These are phyloP conservation scores for Synergus japonicus DNA, from an alignment of 2,888 invertebrate species.

Conservation along the genomic window DNA sequence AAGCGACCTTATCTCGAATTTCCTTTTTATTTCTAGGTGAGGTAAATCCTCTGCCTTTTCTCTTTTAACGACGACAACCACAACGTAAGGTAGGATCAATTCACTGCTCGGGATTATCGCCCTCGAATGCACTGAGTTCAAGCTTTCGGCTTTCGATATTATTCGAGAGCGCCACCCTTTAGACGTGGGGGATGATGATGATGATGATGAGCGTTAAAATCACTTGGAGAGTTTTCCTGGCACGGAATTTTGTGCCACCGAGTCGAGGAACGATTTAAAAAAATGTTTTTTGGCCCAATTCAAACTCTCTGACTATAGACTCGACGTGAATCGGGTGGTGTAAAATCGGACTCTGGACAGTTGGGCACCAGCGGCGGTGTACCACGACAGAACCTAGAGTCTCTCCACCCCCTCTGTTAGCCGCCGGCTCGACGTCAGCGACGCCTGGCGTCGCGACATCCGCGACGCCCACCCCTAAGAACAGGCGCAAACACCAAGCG, in stretches of 20 bases:
- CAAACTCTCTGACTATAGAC: not conserved
- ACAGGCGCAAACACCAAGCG: slow-evolving; percentile 17
- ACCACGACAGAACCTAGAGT: slow-evolving; percentile 27
- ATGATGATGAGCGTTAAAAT: not conserved
- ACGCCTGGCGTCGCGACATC: slow-evolving; percentile 42
- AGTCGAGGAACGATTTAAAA: not conserved
- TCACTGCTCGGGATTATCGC: slow-evolving; percentile 28
- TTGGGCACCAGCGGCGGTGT: not conserved
- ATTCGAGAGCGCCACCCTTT: slow-evolving; percentile 33
- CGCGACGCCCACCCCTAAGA: slow-evolving; percentile 21
- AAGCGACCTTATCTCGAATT: not conserved
- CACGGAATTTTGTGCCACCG: not conserved
- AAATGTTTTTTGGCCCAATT: not conserved
- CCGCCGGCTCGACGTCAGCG: slow-evolving; percentile 40
- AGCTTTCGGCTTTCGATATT: slow-evolving; percentile 13
- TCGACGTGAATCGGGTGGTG: slow-evolving; percentile 23
- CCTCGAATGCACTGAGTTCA: slow-evolving; percentile 35
- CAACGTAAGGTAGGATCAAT: slow-evolving; percentile 28
- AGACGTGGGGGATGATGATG: slow-evolving; percentile 1
- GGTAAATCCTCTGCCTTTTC: not conserved
- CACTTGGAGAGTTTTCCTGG: not conserved
- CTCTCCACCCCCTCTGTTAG: not conserved
- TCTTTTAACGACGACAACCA: not conserved
- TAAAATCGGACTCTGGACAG: slow-evolving; percentile 31
- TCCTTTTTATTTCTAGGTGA: not conserved